Base-by-base conservation (phyloP, 2,888 invertebrate species). In the Slavum lentiscoides region DNA sequence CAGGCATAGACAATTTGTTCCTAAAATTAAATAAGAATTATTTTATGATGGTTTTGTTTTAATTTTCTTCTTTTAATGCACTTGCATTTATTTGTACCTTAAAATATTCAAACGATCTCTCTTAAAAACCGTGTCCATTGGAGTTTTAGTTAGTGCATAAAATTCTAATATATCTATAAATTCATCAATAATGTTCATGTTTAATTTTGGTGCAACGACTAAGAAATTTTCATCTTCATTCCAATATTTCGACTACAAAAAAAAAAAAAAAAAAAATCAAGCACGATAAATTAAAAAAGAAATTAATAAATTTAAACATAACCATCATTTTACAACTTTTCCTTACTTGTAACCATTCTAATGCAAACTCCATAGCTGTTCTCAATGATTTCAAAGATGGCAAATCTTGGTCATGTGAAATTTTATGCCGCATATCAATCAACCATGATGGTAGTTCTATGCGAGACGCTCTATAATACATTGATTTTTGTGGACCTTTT, bases 371-470 rank as follows among this genome's bases (percentile, higher is more conserved):
- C 37, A 90, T 87, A 4, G 92, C 93, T 83, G 90, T 88, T 85
- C 91, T 88, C 7, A 95, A 87, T 73, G 91, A 86, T 66, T 87
- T 87, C 49, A 92, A 86, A 0, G 91, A 89, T 21, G 94, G 94
- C 53, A 93, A 86, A 82, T 89, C 88, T 83, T 91, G 89, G 76
- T 90, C 90, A 85, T 95, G 95, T 49, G 94, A 92, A 61, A 92
- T 90, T 83, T 93, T 91, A 86, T 95, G 94, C 75, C 95, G 88
- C 74, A 95, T 86, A 83, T 92, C 90, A 9, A 94, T 91, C 81
- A 95, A 89, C 94, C 94, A 94, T 82, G 91, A 90, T 0, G 95
- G 94, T 62, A 95, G 89, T 64, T 91, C 91, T 82, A 91, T 86
- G 86, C 90, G 88, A 83, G 88, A 88, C 0, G 91, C 92, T 55